Evolutionary conservation across 2,888 invertebrate species (phyloP).

Genomic region (Timema podura): DNA sequence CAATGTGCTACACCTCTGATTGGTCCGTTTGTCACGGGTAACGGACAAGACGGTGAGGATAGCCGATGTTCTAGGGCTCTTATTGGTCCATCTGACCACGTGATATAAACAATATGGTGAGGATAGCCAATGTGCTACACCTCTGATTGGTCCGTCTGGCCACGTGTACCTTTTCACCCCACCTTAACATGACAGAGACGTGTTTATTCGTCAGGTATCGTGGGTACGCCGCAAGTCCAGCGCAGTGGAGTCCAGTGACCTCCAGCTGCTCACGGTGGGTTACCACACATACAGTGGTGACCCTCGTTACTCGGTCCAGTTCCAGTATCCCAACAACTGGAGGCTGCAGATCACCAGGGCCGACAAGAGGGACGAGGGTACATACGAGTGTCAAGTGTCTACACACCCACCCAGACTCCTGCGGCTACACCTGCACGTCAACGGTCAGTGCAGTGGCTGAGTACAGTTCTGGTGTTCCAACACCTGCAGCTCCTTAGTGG

Average conservation of each 20-base stretch:
- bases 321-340: slow-evolving; percentile 56
- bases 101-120: too few relatives aligned
- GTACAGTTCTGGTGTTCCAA: too few relatives aligned
- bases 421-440: slow-evolving; percentile 49
- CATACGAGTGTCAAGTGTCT: slow-evolving; percentile 53
- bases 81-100: background rate
- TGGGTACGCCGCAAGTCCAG: slow-evolving; percentile 63
- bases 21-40: too few relatives aligned
- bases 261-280: slow-evolving; percentile 63
- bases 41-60: slow-evolving; percentile 67
- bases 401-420: slow-evolving; percentile 53
- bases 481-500: too few relatives aligned
- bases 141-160: background rate
- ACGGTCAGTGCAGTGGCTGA: slow-evolving; percentile 42
- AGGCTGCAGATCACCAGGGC: slow-evolving; percentile 51
- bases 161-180: background rate
- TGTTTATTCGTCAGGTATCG: slow-evolving; percentile 53
- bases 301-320: slow-evolving; percentile 44
- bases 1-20: too few relatives aligned
- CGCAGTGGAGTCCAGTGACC: slow-evolving; percentile 49
- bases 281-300: slow-evolving; percentile 60
- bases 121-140: too few relatives aligned
- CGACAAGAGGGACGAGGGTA: slow-evolving; percentile 51
- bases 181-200: background rate
- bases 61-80: background rate